Percentiles rank a stretch among this genome's conserved stretches.
Evolutionary conservation across 2,113 vertebrate genomes (phyloP).

Genomic region (Macrotus californicus): DNA sequence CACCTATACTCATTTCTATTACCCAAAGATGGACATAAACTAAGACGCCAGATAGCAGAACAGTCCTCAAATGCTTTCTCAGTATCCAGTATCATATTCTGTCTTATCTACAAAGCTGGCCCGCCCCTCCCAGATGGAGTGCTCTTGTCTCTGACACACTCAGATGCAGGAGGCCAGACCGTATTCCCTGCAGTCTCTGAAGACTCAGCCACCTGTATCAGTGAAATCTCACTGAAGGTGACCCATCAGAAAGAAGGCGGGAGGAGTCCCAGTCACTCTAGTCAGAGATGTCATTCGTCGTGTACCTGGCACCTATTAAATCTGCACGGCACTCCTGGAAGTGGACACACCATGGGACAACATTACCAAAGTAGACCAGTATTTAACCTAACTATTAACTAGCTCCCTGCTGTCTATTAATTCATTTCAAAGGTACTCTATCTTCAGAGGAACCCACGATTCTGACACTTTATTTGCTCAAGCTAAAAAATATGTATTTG

Average conservation of each 20-base stretch:
- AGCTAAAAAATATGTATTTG: slow-evolving; percentile 42
- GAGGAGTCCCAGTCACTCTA: neutral
- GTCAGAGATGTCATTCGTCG: neutral
- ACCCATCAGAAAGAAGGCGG: slow-evolving; percentile 7
- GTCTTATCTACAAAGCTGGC: neutral
- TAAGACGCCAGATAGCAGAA: neutral
- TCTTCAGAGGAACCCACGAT: slow-evolving; percentile 3
- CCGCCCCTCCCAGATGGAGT: neutral
- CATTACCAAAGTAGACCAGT: neutral
- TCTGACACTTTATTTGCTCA: slow-evolving; percentile 31
- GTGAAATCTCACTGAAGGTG: slow-evolving; percentile 43
- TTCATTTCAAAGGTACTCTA: slow-evolving; percentile 16
- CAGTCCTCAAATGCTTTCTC: neutral
- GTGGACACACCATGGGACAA: neutral
- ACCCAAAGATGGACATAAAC: slow-evolving; percentile 14
- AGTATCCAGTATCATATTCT: neutral
- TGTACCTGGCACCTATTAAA: neutral
- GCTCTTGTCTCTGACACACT: neutral
- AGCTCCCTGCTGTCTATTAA: neutral
- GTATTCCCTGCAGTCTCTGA: neutral
- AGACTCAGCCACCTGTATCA: slow-evolving; percentile 16
- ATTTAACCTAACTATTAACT: neutral
- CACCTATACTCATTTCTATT: neutral
- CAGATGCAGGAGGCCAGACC: neutral
- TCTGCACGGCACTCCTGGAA: neutral